Evolutionary conservation across 2,113 vertebrate genomes (phyloP).

Genomic region (Regulus satrapa): DNA sequence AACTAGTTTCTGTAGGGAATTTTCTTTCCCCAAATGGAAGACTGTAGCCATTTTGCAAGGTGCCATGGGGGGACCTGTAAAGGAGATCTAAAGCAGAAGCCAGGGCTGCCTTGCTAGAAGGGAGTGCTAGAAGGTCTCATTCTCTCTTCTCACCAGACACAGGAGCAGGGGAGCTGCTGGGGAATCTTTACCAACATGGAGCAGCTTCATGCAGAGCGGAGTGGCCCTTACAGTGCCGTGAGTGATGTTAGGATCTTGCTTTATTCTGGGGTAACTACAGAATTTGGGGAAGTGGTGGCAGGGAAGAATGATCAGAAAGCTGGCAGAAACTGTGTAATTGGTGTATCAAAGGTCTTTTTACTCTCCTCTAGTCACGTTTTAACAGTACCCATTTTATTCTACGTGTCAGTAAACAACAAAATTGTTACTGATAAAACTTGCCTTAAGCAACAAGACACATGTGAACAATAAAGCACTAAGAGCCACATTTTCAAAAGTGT

Average conservation of each 20-base stretch:
- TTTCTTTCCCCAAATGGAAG: background rate
- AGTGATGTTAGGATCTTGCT: background rate
- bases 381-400: conserved; percentile 16
- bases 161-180: background rate
- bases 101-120: background rate
- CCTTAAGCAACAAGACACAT: conserved; percentile 43
- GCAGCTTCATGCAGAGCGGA: background rate
- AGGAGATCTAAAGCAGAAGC: background rate
- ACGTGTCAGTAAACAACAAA: conserved; percentile 22
- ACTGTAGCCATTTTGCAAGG: background rate
- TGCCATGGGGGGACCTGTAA: background rate
- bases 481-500: conserved; percentile 41
- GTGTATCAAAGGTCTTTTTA: conserved; percentile 1
- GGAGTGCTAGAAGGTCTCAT: background rate
- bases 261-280: background rate
- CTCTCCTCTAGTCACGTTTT: background rate
- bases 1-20: background rate
- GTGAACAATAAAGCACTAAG: conserved; percentile 43
- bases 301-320: background rate
- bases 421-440: conserved; percentile 31
- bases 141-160: background rate
- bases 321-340: conserved; percentile 6
- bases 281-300: background rate
- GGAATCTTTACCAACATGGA: background rate
- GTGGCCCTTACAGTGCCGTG: background rate